Conservation (phyloP, 2,113 vertebrate genomes). For the Desmodus rotundus region DNA sequence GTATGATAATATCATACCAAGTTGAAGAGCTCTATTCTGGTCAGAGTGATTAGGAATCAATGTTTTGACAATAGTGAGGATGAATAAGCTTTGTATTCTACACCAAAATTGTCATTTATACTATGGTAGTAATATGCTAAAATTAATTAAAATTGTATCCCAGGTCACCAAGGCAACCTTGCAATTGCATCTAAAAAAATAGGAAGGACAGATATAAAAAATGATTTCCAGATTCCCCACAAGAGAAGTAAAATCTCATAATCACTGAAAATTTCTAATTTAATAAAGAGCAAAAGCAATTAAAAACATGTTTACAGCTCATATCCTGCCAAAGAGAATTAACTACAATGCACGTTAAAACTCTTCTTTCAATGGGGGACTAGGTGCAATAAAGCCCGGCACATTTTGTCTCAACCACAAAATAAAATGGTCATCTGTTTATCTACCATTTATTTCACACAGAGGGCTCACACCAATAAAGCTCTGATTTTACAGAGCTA, state of each 20-base stretch:
- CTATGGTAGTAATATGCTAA: not conserved
- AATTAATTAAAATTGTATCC: not conserved
- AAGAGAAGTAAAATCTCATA: constrained; percentile 30
- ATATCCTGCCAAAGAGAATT: constrained; percentile 50
- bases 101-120: not conserved
- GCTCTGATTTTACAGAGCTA: constrained; percentile 52
- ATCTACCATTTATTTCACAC: constrained; percentile 62
- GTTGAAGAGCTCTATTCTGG: not conserved
- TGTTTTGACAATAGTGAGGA: not conserved
- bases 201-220: not conserved
- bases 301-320: constrained; percentile 47
- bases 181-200: not conserved
- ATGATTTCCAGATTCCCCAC: constrained; percentile 15
- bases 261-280: constrained; percentile 47
- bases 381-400: constrained; percentile 45
- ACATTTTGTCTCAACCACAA: constrained; percentile 51
- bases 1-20: not conserved
- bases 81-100: not conserved
- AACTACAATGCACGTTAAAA: constrained; percentile 33
- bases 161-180: not conserved
- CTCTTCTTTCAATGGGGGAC: not conserved
- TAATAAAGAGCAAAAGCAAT: constrained; percentile 42
- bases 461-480: constrained; percentile 55
- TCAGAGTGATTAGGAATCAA: not conserved
- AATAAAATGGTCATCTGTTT: constrained; percentile 69